Percentiles rank a stretch among this genome's conserved stretches.
Conservation (phyloP, 2,113 vertebrate genomes). For the Sprattus sprattus region DNA sequence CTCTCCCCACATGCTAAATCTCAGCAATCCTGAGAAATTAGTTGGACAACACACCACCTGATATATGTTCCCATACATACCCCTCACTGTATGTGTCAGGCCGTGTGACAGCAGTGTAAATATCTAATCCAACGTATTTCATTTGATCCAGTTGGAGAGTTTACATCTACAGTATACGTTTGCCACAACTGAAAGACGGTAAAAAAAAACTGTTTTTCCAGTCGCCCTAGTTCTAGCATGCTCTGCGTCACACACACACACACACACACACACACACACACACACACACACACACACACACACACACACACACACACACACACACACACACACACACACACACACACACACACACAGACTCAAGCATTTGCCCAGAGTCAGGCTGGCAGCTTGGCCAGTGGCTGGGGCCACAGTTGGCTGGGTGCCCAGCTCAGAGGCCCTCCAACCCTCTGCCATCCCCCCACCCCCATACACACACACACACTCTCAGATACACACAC, state of each 20-base stretch:
- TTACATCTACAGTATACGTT: neutral
- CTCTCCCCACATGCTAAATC: conserved; percentile 6
- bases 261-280: neutral
- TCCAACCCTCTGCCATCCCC: neutral
- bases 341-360: conserved; percentile 7
- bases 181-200: neutral
- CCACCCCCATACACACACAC: neutral
- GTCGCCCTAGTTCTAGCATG: conserved; percentile 12
- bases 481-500: neutral
- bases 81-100: neutral
- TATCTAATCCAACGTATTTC: neutral
- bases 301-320: neutral
- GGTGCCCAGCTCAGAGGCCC: conserved; percentile 26
- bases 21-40: neutral
- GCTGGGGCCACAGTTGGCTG: conserved; percentile 38
- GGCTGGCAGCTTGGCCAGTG: conserved; percentile 36
- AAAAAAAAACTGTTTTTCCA: neutral
- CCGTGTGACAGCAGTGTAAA: neutral
- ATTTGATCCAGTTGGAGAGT: neutral
- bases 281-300: neutral
- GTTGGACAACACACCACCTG: neutral
- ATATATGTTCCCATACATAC: neutral
- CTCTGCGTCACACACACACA: conserved; percentile 1
- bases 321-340: neutral
- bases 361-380: conserved; percentile 21